Percentiles rank a stretch among this genome's conserved stretches.
Conservation (phyloP, 2,113 vertebrate genomes). For the Maccullochella peelii region DNA sequence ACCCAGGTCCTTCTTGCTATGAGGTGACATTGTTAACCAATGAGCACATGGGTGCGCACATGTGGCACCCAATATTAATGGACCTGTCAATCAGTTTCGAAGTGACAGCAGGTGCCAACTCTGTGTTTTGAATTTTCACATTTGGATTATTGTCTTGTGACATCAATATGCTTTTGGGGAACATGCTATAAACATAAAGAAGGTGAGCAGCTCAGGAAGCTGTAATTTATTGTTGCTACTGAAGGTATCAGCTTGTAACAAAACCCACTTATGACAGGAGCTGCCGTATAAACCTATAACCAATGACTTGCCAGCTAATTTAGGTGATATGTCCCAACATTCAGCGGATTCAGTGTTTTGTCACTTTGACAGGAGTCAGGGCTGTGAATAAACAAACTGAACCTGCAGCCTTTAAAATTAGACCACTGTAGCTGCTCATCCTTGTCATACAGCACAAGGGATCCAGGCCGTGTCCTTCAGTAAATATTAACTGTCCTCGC, state of each 20-base stretch:
- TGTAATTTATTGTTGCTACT: slow-evolving; percentile 16
- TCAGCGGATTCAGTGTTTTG: slow-evolving; percentile 32
- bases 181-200: neutral
- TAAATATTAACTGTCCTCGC: slow-evolving; percentile 48
- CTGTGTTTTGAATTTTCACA: neutral
- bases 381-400: slow-evolving; percentile 46
- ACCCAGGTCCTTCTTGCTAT: neutral
- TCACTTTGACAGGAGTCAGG: slow-evolving; percentile 49
- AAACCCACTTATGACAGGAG: slow-evolving; percentile 24
- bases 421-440: slow-evolving; percentile 34
- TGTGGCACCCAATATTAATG: neutral
- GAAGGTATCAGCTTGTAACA: slow-evolving; percentile 1
- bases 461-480: slow-evolving; percentile 43
- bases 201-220: neutral
- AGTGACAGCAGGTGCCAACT: neutral
- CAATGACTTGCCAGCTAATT: slow-evolving; percentile 49
- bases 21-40: neutral
- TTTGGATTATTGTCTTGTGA: neutral
- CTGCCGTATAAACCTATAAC: slow-evolving; percentile 10
- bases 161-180: neutral
- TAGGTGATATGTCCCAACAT: slow-evolving; percentile 22
- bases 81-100: neutral
- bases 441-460: slow-evolving; percentile 33
- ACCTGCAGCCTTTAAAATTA: slow-evolving; percentile 41
- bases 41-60: too few species aligned